Percentiles rank a stretch among this genome's conserved stretches.
These are phyloP conservation scores for Triops longicaudatus DNA, from an alignment of 1,140 invertebrate species.

Conservation along the genomic window DNA sequence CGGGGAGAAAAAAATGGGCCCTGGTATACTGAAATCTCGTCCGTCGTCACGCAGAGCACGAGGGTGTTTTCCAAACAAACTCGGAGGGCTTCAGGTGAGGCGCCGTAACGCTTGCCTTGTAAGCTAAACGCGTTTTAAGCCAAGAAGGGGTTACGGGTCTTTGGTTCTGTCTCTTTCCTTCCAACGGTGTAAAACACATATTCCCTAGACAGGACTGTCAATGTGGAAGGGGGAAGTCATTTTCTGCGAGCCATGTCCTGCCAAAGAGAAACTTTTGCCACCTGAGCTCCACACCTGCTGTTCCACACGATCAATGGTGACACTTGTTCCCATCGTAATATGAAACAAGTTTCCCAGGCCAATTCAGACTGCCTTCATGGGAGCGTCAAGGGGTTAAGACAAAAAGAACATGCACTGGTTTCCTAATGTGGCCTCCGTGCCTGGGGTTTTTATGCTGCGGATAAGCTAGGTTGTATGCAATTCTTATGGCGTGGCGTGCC, in stretches of 20 bases:
- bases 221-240: background rate
- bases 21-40: background rate
- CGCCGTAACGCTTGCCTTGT: background rate
- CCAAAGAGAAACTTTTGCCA: background rate
- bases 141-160: background rate
- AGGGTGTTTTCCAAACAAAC: constrained; percentile 9
- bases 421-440: too few relatives aligned
- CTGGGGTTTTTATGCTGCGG: background rate
- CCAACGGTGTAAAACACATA: background rate
- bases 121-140: background rate
- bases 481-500: background rate
- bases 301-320: constrained; percentile 1
- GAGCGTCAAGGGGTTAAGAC: background rate
- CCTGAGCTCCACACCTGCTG: constrained; percentile 13
- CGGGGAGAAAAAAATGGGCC: background rate
- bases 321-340: background rate
- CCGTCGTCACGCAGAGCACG: background rate
- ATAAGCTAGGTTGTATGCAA: background rate
- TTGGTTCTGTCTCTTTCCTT: background rate
- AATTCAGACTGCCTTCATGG: background rate
- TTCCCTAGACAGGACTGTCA: background rate
- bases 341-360: background rate
- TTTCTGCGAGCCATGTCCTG: background rate
- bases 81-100: background rate
- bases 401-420: background rate